Evolutionary conservation across 2,797 vertebrate species (phyloP).

Genomic region (Lepilemur septentrionalis): DNA sequence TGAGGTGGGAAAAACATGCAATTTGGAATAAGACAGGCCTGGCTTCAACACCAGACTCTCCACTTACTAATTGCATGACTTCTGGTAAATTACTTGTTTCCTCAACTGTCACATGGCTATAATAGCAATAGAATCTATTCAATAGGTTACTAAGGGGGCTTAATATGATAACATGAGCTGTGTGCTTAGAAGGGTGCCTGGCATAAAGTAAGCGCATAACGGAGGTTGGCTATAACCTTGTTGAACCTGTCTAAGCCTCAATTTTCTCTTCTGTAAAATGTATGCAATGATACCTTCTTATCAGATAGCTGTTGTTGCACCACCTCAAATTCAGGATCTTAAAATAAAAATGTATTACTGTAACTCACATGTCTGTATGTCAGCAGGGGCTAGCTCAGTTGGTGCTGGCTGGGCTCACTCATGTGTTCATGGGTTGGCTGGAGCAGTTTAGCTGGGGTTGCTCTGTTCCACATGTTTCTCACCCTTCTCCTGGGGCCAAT

Average conservation of each 20-base stretch:
- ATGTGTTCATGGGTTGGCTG: neutral
- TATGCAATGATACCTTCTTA: neutral
- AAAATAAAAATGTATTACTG: neutral
- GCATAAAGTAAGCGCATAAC: neutral
- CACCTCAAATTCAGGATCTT: neutral
- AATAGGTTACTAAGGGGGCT: neutral
- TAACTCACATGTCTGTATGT: neutral
- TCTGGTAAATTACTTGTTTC: neutral
- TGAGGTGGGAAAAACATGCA: neutral
- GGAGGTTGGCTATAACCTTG: neutral
- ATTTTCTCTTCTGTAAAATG: neutral
- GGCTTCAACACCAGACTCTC: neutral
- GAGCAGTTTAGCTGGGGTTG: too few species aligned
- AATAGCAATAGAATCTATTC: neutral
- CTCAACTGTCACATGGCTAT: neutral
- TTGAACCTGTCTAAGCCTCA: neutral
- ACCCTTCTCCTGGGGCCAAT: neutral
- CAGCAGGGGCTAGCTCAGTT: neutral
- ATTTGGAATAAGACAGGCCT: neutral
- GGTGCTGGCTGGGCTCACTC: neutral
- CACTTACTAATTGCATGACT: neutral
- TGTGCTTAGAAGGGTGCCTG: neutral
- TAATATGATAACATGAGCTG: neutral
- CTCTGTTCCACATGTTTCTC: neutral
- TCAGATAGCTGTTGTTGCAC: neutral